phyloP scores from a whole-genome alignment of 2,888 invertebrate genomes.

The Nycteola revayana region DNA sequence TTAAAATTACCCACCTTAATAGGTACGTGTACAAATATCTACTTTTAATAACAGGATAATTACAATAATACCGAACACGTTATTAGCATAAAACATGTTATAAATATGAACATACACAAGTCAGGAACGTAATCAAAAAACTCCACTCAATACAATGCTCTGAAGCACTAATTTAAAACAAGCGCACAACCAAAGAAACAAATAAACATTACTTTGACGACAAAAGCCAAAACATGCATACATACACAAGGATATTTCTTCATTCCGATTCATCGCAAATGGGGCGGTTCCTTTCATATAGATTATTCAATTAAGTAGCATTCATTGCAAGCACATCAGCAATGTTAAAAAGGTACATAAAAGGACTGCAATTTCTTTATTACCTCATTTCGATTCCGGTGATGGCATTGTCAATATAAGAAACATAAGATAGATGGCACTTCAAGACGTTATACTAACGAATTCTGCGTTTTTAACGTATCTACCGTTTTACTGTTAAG shows the following conservation, averaged over 20 bases:
- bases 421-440: conserved; percentile 65
- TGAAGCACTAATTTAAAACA: no score
- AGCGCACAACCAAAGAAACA: background rate
- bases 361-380: conserved; percentile 66
- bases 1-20: no score
- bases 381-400: conserved; percentile 59
- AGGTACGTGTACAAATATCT: no score
- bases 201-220: background rate
- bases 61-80: no score
- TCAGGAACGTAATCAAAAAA: no score
- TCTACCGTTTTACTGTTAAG: conserved; percentile 1
- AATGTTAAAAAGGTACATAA: conserved; percentile 50
- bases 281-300: conserved; percentile 40
- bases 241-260: conserved; percentile 20
- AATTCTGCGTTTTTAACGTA: conserved; percentile 30
- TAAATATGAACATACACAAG: no score
- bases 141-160: no score
- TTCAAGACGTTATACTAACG: conserved; percentile 52
- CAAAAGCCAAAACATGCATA: conserved; percentile 11
- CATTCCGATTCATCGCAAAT: conserved; percentile 27
- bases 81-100: no score
- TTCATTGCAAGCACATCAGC: conserved; percentile 51
- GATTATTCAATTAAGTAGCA: conserved; percentile 57
- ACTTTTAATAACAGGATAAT: no score
- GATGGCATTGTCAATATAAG: conserved; percentile 59